A percentile compares a stretch with the other conserved stretches of the same genome.
Conservation (phyloP, 1,140 invertebrate genomes). For the Saccostrea cuccullata region DNA sequence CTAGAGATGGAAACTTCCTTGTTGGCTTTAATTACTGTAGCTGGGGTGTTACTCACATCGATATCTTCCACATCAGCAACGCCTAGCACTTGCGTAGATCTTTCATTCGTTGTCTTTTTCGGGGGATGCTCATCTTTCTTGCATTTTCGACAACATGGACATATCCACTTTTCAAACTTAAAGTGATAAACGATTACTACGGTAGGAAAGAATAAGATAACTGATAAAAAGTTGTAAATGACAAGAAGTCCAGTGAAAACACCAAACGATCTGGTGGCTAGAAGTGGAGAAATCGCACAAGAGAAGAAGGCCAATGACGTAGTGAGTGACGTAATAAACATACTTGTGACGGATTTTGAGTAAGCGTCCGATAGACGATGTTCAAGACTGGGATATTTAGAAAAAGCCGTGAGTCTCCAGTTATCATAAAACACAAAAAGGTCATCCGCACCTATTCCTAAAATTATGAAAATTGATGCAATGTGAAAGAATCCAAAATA, state of each 20-base stretch:
- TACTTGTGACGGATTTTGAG: slow-evolving; percentile 52
- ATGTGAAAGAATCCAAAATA: slow-evolving; percentile 70
- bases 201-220: slow-evolving; percentile 62
- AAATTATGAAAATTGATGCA: slow-evolving; percentile 67
- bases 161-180: slow-evolving; percentile 50
- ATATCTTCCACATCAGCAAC: background rate
- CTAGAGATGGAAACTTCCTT: background rate
- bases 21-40: background rate
- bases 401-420: slow-evolving; percentile 59
- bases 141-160: slow-evolving; percentile 53
- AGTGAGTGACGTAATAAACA: slow-evolving; percentile 61
- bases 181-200: slow-evolving; percentile 58
- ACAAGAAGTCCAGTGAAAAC: slow-evolving; percentile 62
- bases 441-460: slow-evolving; percentile 69
- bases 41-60: background rate
- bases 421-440: slow-evolving; percentile 69
- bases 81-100: background rate
- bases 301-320: slow-evolving; percentile 59
- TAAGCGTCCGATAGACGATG: slow-evolving; percentile 52
- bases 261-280: slow-evolving; percentile 61
- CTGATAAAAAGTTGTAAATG: slow-evolving; percentile 62
- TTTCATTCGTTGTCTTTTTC: background rate
- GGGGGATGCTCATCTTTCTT: background rate
- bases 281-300: slow-evolving; percentile 57
- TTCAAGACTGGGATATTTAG: slow-evolving; percentile 45